Evolutionary conservation across 1,140 invertebrate species (phyloP), one percentile per base, ranked within the genome.

Genomic region (Philaenus spumarius): DNA sequence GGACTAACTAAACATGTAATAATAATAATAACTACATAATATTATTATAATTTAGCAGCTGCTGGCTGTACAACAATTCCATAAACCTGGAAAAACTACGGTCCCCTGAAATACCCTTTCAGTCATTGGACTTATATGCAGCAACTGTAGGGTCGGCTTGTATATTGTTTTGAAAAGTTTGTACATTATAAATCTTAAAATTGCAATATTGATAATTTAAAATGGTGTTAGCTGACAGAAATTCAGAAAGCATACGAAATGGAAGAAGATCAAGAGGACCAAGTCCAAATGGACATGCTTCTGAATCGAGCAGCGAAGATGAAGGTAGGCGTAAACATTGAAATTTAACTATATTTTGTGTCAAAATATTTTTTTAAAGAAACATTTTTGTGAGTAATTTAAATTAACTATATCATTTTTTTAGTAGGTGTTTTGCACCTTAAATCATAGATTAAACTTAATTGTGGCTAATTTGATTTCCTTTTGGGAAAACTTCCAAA

Each of bases 211-310:
- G 9, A 9, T 9, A 15, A 2, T 11, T 46, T 20, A 77, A 74
- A 71, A 93, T 93, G 90, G 90, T 93, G 69, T 80, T 92, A 71
- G 87, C 89, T 11, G 90, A 93, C 71, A 85, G 87, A 77, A 89
- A 86, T 75, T 80, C 79, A 60, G 87, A 90, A 65, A 82, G 82
- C 74, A 81, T 86, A 61, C 78, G 88, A 68, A 93, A 93, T 74
- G 90, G 90, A 45, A 82, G 89, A 63, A 82, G 89, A 73, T 93
- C 90, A 62, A 80, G 89, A 69, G 90, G 89, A 69, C 87, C 89
- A 68, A 93, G 89, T 79, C 90, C 90, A 58, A 92, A 90, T 79
- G 87, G 85, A 62, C 85, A 89, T 74, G 80, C 80, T 67, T 83
- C 81, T 67, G 86, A 87, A 62, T 83, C 84, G 46, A 89, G 84